Evolutionary conservation across 2,888 invertebrate species (phyloP), one percentile per base, ranked within the genome.

Genomic region (Sphaerophoria rueppellii): DNA sequence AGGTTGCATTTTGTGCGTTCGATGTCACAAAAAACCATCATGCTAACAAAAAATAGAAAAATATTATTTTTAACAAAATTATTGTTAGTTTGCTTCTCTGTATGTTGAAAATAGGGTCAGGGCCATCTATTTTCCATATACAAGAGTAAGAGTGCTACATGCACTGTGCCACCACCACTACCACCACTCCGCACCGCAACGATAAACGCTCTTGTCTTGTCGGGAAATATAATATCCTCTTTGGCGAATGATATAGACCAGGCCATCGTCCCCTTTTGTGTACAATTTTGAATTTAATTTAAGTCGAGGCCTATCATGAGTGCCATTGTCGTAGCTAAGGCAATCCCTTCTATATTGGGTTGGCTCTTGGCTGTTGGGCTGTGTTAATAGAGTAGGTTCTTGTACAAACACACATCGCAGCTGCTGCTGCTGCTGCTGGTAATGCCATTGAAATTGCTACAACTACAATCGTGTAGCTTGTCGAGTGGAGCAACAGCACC

Each of bases 281-380:
- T 79, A 74, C 60, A 82, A 79, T 83, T 79, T 74, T 79, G 63
- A 79, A 71, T 79, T 82, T 75, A 61, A 78, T 74, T 74, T 78
- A 24, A 50, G 61, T 43, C 24, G 40, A 43, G 43, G 40, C 12
- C 63, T 9, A 24, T 54, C 58, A 40, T 12, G 14, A 50, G n/a
- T 61, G 5, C 50, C 5, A 2, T 32, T 46, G 16, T 50, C 12
- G 48, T 34, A 40, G 7, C n/a, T n/a, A 52, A 24, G 2, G n/a
- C 16, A 12, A 9, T 11, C 40, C 35, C 16, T 60, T 24, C 40
- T 63, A 46, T 35, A 65, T 50, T 35, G n/a, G 12, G 24, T 16
- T 24, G 35, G 32, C 16, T n/a, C 14, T 54, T 35, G 16, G 65
- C 32, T 46, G n/a, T 9, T 61, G 48, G 32, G 67, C 46, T 63